Conservation (phyloP, 2,888 invertebrate species). For the Hydropsyche betteni region DNA sequence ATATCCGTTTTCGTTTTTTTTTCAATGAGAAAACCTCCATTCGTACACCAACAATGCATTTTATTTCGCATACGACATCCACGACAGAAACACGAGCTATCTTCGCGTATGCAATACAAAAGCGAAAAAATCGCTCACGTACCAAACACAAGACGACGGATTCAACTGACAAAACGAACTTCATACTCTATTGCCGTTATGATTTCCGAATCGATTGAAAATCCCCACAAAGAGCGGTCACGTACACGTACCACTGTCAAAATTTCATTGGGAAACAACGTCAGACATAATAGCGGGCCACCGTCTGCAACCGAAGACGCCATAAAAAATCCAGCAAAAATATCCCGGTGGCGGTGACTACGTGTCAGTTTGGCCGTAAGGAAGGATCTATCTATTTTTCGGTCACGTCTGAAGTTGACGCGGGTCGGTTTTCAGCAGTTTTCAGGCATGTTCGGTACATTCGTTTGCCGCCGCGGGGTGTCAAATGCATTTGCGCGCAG, state of each 20-base stretch:
- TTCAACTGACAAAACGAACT: too few species aligned
- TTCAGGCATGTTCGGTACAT: constrained; percentile 41
- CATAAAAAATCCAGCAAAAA: neutral
- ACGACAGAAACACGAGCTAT: too few species aligned
- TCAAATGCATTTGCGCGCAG: constrained; percentile 44
- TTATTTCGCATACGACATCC: too few species aligned
- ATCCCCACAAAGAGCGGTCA: constrained; percentile 6
- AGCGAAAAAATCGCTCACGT: too few species aligned
- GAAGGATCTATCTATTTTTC: constrained; percentile 37
- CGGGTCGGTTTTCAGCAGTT: constrained; percentile 40
- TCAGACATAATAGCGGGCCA: neutral
- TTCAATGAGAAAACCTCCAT: too few species aligned
- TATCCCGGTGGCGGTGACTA: neutral
- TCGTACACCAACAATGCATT: too few species aligned
- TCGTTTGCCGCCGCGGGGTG: constrained; percentile 42
- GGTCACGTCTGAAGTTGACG: constrained; percentile 38
- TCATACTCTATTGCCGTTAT: neutral
- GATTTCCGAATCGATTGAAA: constrained; percentile 14
- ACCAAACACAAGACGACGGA: too few species aligned
- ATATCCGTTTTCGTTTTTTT: too few species aligned
- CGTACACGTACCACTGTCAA: neutral
- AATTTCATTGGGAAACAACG: constrained; percentile 23
- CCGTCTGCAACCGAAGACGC: too few species aligned
- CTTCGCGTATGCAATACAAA: too few species aligned
- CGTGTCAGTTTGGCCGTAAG: constrained; percentile 10